phyloP scores from a whole-genome alignment of 1,140 invertebrate species.

The Plodia interpunctella region DNA sequence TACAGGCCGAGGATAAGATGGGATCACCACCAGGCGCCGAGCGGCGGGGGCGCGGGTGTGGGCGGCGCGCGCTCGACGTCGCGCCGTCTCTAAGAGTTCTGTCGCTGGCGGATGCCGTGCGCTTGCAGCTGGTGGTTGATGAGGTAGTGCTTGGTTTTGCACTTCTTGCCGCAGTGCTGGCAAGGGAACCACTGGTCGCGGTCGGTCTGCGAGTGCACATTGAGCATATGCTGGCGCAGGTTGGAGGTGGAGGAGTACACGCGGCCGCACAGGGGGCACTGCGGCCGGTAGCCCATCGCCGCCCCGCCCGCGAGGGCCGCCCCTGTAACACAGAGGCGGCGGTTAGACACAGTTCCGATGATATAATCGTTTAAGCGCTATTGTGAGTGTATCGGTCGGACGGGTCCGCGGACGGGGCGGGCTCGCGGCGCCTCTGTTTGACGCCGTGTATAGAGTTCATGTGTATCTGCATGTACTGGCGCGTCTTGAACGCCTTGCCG shows the following conservation, averaged over 20 bases:
- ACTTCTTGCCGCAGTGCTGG: slow-evolving; percentile 84
- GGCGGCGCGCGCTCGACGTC: slow-evolving; percentile 85
- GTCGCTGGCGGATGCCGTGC: slow-evolving; percentile 82
- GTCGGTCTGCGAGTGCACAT: slow-evolving; percentile 83
- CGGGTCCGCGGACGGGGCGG: slow-evolving; percentile 49
- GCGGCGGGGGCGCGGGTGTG: slow-evolving; percentile 78
- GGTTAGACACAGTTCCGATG: slow-evolving; percentile 46
- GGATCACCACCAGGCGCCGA: slow-evolving; percentile 48
- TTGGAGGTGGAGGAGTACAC: slow-evolving; percentile 84
- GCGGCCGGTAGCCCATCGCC: slow-evolving; percentile 76
- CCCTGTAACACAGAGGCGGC: slow-evolving; percentile 78
- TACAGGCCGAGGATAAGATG: not conserved
- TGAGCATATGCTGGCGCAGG: slow-evolving; percentile 84
- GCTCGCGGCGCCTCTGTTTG: slow-evolving; percentile 76
- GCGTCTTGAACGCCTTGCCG: slow-evolving; percentile 83
- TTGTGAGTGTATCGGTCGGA: slow-evolving; percentile 58
- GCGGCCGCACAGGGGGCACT: slow-evolving; percentile 83
- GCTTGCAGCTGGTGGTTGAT: slow-evolving; percentile 86
- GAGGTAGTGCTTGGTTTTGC: slow-evolving; percentile 87
- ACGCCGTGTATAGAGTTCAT: slow-evolving; percentile 83
- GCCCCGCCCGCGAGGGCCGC: slow-evolving; percentile 74
- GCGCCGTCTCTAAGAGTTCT: slow-evolving; percentile 78
- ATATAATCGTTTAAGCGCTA: slow-evolving; percentile 44
- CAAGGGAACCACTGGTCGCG: slow-evolving; percentile 84
- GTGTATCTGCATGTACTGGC: slow-evolving; percentile 84